A percentile compares a stretch with the other conserved stretches of the same genome.
Conservation (phyloP, 2,888 invertebrate species). For the Mamestra brassicae region DNA sequence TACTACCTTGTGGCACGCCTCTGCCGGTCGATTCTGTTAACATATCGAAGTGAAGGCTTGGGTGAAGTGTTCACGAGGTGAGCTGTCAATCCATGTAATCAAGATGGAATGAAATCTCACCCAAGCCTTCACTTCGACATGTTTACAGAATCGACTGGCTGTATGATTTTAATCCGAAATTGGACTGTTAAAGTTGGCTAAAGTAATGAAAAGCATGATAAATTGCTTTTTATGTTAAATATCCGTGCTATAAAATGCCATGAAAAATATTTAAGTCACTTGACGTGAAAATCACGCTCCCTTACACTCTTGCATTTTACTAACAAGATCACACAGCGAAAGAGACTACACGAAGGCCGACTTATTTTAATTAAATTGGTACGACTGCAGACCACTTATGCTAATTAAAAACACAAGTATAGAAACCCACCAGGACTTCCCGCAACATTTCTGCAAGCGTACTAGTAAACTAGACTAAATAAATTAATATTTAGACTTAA, state of each 20-base stretch:
- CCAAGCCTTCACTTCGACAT: too few species aligned
- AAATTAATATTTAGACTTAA: constrained; percentile 1
- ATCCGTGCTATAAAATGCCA: neutral
- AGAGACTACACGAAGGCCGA: constrained; percentile 4
- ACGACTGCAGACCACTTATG: constrained; percentile 18
- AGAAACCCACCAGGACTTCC: constrained; percentile 4
- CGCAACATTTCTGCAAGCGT: neutral
- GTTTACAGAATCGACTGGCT: too few species aligned
- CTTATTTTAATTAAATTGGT: constrained; percentile 43
- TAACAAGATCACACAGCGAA: constrained; percentile 11
- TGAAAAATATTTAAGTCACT: neutral
- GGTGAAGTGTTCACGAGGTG: too few species aligned
- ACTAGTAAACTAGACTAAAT: neutral
- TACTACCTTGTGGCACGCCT: constrained; percentile 8
- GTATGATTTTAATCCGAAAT: neutral
- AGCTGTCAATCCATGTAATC: too few species aligned
- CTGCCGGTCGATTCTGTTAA: too few species aligned
- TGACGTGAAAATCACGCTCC: neutral
- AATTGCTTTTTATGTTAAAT: neutral
- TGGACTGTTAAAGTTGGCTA: neutral
- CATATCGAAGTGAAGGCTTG: too few species aligned
- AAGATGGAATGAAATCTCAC: too few species aligned
- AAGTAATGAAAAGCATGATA: neutral
- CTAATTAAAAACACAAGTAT: constrained; percentile 28
- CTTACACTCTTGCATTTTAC: constrained; percentile 5